Conservation (phyloP, 2,797 vertebrate species). For the Cephalopachus bancanus region DNA sequence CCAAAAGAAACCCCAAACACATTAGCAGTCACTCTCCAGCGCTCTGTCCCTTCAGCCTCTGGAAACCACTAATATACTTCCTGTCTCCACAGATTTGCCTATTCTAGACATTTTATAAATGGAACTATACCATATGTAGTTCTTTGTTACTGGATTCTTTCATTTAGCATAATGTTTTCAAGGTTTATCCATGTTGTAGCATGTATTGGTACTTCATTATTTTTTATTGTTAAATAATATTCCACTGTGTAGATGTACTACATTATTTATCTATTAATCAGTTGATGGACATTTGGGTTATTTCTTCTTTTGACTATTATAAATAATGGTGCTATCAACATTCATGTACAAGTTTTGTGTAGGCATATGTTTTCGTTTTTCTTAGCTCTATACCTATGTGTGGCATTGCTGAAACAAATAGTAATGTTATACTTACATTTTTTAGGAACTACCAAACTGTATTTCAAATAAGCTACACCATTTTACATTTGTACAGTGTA, state of each 20-base stretch:
- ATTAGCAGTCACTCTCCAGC: neutral
- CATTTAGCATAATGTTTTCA: neutral
- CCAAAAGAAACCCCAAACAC: neutral
- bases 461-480: neutral
- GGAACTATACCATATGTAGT: neutral
- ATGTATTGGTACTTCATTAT: neutral
- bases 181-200: neutral
- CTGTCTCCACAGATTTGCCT: neutral
- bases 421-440: neutral
- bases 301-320: neutral
- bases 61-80: conserved; percentile 21
- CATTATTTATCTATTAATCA: conserved; percentile 7
- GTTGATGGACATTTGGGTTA: neutral
- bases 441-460: neutral
- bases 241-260: neutral
- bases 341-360: neutral
- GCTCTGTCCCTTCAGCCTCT: neutral
- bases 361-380: conserved; percentile 48
- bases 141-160: neutral
- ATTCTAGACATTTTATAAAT: neutral
- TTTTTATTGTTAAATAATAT: conserved; percentile 27
- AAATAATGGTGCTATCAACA: conserved; percentile 39
- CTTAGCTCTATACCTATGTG: neutral
- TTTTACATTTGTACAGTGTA: neutral
- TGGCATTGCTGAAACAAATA: neutral